Conservation (phyloP, 2,113 vertebrate species). For the Mormyrus lacerda region DNA sequence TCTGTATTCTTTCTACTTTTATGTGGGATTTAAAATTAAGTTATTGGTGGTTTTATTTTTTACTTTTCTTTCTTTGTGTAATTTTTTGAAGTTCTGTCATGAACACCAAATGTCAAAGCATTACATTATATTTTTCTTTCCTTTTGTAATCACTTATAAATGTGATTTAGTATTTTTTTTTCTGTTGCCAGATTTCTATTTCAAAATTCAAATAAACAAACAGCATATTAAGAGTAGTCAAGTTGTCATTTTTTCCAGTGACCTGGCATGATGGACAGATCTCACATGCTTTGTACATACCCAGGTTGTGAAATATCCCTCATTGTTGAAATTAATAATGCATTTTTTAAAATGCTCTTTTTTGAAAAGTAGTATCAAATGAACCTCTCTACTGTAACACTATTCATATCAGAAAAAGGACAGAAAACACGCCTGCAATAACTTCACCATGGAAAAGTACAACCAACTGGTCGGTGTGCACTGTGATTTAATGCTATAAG, state of each 20-base stretch:
- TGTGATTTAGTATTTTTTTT: slow-evolving; percentile 17
- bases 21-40: background rate
- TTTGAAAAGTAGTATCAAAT: background rate
- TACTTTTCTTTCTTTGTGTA: background rate
- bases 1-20: slow-evolving; percentile 12
- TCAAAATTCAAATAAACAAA: background rate
- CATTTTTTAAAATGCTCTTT: background rate
- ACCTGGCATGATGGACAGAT: background rate
- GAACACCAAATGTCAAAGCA: slow-evolving; percentile 4
- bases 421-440: background rate
- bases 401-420: background rate
- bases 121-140: background rate
- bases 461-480: background rate
- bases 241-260: background rate
- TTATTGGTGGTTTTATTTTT: background rate
- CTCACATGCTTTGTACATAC: background rate
- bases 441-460: background rate
- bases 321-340: background rate
- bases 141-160: slow-evolving; percentile 10
- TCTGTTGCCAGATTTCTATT: slow-evolving; percentile 16
- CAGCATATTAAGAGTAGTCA: background rate
- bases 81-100: background rate
- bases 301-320: background rate
- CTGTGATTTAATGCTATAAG: background rate
- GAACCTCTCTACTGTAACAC: background rate